These are phyloP conservation scores for Tetranychus piercei DNA, from an alignment of 2,888 invertebrate genomes.

Conservation along the genomic window DNA sequence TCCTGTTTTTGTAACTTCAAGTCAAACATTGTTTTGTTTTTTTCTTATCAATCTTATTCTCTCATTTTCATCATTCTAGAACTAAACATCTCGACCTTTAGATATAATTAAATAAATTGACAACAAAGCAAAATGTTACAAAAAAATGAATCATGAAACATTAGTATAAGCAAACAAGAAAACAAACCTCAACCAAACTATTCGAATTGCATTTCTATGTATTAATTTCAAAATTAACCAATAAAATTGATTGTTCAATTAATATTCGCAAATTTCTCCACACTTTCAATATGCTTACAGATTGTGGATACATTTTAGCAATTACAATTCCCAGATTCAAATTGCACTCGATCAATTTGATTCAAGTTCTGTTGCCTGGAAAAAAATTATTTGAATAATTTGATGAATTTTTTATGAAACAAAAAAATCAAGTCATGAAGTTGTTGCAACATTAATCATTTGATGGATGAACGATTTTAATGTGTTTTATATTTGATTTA, in stretches of 20 bases:
- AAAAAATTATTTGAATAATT: too few relatives aligned
- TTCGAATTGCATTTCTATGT: constrained; percentile 1
- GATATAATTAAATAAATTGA: background rate
- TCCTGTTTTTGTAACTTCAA: background rate
- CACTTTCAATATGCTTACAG: too few relatives aligned
- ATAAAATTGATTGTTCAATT: background rate
- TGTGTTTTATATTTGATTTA: too few relatives aligned
- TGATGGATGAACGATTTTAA: too few relatives aligned
- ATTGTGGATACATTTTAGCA: too few relatives aligned
- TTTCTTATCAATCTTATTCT: background rate
- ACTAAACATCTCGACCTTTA: background rate
- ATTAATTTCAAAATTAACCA: background rate
- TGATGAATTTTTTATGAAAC: too few relatives aligned
- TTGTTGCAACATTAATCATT: too few relatives aligned
- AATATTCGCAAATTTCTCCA: background rate
- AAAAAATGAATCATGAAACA: background rate
- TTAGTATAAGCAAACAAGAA: background rate
- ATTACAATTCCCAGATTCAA: too few relatives aligned
- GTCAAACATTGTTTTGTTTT: background rate
- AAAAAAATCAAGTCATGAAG: too few relatives aligned
- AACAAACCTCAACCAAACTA: background rate
- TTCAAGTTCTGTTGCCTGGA: too few relatives aligned
- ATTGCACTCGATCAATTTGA: too few relatives aligned
- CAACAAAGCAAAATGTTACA: background rate
- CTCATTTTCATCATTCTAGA: background rate